phyloP scores from a whole-genome alignment of 1,140 invertebrate species.

The Maniola jurtina region DNA sequence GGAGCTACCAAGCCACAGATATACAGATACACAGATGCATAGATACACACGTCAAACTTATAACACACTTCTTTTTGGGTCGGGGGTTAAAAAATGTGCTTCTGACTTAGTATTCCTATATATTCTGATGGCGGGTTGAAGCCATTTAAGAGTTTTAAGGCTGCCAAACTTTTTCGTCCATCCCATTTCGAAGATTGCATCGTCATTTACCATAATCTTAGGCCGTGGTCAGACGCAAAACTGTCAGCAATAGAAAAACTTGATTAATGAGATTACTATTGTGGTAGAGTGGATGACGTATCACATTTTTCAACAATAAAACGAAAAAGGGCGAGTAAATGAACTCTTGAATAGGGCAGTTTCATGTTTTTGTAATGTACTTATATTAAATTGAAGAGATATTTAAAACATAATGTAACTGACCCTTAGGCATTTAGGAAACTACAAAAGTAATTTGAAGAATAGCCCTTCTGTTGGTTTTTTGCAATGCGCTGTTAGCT shows the following conservation, averaged over 20 bases:
- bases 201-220: neutral
- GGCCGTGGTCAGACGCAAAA: neutral
- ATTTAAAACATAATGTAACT: neutral
- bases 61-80: too few species aligned
- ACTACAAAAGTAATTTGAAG: conserved; percentile 14
- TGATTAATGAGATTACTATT: neutral
- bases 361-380: conserved; percentile 28
- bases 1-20: too few species aligned
- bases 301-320: conserved; percentile 24
- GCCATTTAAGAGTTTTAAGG: too few species aligned
- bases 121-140: too few species aligned
- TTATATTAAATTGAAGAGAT: conserved; percentile 14
- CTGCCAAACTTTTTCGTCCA: too few species aligned
- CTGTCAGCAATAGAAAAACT: conserved; percentile 1
- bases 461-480: too few species aligned
- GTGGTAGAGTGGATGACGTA: neutral
- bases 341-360: conserved; percentile 26
- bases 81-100: too few species aligned
- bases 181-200: neutral
- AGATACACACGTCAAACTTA: too few species aligned
- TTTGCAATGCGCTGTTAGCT: neutral
- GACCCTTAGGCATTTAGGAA: conserved; percentile 23
- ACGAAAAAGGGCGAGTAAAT: conserved; percentile 19
- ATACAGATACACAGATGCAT: too few species aligned
- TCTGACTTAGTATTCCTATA: too few species aligned